phyloP scores from a whole-genome alignment of 2,113 vertebrate genomes.

The Progne subis region DNA sequence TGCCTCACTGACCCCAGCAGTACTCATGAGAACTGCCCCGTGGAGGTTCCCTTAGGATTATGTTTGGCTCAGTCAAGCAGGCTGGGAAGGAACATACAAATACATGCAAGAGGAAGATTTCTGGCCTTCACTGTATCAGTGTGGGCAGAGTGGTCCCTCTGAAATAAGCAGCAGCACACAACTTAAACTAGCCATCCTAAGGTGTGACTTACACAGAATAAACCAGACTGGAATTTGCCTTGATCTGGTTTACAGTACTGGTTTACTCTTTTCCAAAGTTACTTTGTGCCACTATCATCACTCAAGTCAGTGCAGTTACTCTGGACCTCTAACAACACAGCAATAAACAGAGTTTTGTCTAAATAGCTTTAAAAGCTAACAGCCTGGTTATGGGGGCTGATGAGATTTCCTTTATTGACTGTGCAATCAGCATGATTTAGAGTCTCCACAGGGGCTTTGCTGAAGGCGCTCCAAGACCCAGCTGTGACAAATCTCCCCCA shows the following conservation, averaged over 20 bases:
- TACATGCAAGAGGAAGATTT: not conserved
- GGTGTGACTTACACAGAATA: not conserved
- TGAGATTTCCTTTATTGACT: not conserved
- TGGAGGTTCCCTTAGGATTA: not conserved
- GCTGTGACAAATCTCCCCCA: not conserved
- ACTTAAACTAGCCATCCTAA: not conserved
- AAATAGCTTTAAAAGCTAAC: conserved; percentile 5
- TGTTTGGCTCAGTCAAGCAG: not conserved
- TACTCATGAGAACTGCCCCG: not conserved
- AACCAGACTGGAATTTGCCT: not conserved
- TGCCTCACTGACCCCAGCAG: not conserved
- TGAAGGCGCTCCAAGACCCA: not conserved
- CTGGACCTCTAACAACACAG: not conserved
- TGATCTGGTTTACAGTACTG: not conserved
- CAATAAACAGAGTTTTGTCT: not conserved
- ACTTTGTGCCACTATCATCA: not conserved
- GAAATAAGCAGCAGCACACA: not conserved
- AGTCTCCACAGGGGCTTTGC: not conserved
- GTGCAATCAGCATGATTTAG: conserved; percentile 13
- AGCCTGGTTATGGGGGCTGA: not conserved
- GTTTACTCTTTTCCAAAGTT: not conserved
- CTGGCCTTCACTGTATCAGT: not conserved
- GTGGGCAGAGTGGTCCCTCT: not conserved
- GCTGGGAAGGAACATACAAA: not conserved
- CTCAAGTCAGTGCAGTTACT: not conserved